Evolutionary conservation across 2,888 invertebrate species (phyloP).

Genomic region (Diogma glabrata): DNA sequence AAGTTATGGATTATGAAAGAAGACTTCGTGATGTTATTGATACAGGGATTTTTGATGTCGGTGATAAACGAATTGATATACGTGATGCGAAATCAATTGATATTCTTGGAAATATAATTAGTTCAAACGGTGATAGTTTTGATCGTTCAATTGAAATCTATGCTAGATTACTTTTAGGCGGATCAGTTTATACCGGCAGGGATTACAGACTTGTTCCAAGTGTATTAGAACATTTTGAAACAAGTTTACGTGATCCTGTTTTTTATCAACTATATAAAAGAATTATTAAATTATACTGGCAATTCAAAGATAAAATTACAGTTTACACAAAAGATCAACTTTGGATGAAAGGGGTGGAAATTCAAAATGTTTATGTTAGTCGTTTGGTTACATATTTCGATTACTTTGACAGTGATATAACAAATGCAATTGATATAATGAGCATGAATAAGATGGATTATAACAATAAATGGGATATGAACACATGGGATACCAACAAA

Average conservation of each 20-base stretch:
- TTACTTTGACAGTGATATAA: conserved; percentile 48
- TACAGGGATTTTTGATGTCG: conserved; percentile 33
- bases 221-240: conserved; percentile 52
- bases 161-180: conserved; percentile 24
- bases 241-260: conserved; percentile 53
- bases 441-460: conserved; percentile 36
- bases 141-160: conserved; percentile 27
- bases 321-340: conserved; percentile 51
- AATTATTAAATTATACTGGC: conserved; percentile 44
- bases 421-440: conserved; percentile 39
- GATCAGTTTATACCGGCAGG: conserved; percentile 24
- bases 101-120: conserved; percentile 43
- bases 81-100: conserved; percentile 39
- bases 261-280: conserved; percentile 56
- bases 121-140: conserved; percentile 38
- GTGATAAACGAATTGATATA: conserved; percentile 26
- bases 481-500: no score
- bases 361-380: conserved; percentile 51
- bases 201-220: conserved; percentile 39
- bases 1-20: conserved; percentile 27
- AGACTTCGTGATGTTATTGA: conserved; percentile 41
- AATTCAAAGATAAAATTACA: conserved; percentile 46
- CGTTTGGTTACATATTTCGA: conserved; percentile 59
- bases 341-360: conserved; percentile 45
- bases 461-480: conserved; percentile 1